Evolutionary conservation across 1,140 invertebrate genomes (phyloP).

Genomic region (Ganaspis sp.): DNA sequence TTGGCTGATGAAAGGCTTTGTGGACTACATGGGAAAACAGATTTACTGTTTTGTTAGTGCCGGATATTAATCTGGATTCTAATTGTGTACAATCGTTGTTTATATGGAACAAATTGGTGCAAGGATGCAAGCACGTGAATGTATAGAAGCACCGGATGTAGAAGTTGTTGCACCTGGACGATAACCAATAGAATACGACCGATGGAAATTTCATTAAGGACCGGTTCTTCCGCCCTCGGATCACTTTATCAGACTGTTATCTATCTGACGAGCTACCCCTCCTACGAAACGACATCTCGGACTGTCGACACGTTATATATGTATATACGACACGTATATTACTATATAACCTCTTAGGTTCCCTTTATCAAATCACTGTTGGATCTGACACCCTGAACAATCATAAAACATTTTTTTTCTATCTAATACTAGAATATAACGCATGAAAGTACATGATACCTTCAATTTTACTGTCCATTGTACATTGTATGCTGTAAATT

Average conservation of each 20-base stretch:
- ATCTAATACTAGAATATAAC: no score
- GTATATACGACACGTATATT: not conserved
- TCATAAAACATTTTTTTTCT: no score
- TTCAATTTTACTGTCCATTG: no score
- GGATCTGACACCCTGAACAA: conserved; percentile 5
- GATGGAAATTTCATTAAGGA: conserved; percentile 27
- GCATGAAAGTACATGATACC: no score
- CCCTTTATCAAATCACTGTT: not conserved
- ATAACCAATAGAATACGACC: conserved; percentile 13
- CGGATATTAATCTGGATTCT: no score
- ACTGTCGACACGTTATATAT: conserved; percentile 7
- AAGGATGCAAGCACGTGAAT: not conserved
- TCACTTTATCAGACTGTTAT: conserved; percentile 23
- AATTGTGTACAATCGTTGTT: no score
- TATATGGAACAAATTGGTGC: not conserved
- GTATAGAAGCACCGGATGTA: conserved; percentile 1
- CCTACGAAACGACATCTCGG: conserved; percentile 10
- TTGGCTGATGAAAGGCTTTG: no score
- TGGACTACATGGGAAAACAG: no score
- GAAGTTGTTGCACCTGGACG: conserved; percentile 24
- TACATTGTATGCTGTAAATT: no score
- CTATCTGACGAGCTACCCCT: conserved; percentile 6
- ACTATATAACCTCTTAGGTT: conserved; percentile 17
- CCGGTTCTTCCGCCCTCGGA: conserved; percentile 29
- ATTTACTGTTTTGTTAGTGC: no score